Conservation (phyloP, 2,797 vertebrate genomes). For the Coranthus polyacanthus region DNA sequence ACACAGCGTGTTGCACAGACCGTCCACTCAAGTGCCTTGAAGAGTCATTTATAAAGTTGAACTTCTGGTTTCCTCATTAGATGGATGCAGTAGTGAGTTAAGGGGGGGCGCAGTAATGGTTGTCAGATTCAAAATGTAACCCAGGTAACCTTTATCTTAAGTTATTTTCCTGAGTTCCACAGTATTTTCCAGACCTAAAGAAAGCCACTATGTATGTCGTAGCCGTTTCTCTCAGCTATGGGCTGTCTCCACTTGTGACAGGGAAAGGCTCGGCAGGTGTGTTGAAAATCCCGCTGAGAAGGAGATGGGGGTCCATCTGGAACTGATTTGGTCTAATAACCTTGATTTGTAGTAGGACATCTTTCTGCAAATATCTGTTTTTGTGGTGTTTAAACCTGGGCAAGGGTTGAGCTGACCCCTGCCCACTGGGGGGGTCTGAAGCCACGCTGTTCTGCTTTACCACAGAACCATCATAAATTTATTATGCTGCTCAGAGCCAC, state of each 20-base stretch:
- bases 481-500: conserved; percentile 6
- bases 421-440: conserved; percentile 45
- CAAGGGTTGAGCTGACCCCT: conserved; percentile 45
- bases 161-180: conserved; percentile 11
- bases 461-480: conserved; percentile 2
- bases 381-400: conserved; percentile 51
- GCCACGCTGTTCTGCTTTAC: conserved; percentile 46
- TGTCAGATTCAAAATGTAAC: conserved; percentile 55
- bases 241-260: conserved; percentile 19
- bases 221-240: conserved; percentile 17
- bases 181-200: conserved; percentile 21
- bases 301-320: conserved; percentile 64
- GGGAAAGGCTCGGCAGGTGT: conserved; percentile 56
- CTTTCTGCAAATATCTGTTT: conserved; percentile 35
- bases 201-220: conserved; percentile 35
- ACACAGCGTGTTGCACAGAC: not conserved
- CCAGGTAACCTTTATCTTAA: conserved; percentile 44
- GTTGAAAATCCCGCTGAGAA: conserved; percentile 37
- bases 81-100: conserved; percentile 30
- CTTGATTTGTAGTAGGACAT: conserved; percentile 57
- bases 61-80: conserved; percentile 64
- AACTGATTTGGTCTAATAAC: conserved; percentile 57
- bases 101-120: conserved; percentile 39
- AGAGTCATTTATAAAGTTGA: conserved; percentile 29
- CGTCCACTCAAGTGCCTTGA: conserved; percentile 23